phyloP scores from a whole-genome alignment of 2,888 invertebrate genomes.

The Oeneis ivallda region DNA sequence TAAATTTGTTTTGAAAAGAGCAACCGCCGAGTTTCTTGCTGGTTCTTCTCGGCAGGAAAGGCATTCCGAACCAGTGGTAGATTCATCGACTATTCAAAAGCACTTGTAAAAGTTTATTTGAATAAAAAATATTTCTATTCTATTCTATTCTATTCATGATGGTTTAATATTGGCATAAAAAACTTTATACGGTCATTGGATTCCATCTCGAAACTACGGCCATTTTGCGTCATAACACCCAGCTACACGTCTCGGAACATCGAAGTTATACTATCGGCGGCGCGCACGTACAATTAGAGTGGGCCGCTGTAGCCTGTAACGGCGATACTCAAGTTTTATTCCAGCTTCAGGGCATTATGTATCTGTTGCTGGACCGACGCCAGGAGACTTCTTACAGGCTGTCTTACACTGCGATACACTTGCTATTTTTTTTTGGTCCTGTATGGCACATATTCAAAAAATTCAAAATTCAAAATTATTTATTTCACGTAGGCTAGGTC shows the following conservation, averaged over 20 bases:
- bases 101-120: too few species aligned
- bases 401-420: slow-evolving; percentile 20
- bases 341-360: slow-evolving; percentile 51
- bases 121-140: too few species aligned
- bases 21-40: too few species aligned
- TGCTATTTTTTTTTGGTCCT: neutral
- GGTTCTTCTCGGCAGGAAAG: too few species aligned
- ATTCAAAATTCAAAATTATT: too few species aligned
- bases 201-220: neutral
- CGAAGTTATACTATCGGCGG: slow-evolving; percentile 43
- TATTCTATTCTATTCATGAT: too few species aligned
- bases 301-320: slow-evolving; percentile 42
- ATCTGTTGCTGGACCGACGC: slow-evolving; percentile 49
- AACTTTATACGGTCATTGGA: neutral
- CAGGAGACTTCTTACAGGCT: slow-evolving; percentile 46
- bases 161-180: too few species aligned
- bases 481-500: too few species aligned
- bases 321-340: slow-evolving; percentile 49
- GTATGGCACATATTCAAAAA: too few species aligned
- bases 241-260: slow-evolving; percentile 14
- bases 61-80: too few species aligned
- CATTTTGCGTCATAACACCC: neutral
- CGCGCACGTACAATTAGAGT: slow-evolving; percentile 43
- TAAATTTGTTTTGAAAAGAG: too few species aligned
- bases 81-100: too few species aligned